Percentiles rank a stretch among this genome's conserved stretches.
These are phyloP conservation scores for Aphidius gifuensis DNA, from an alignment of 1,140 invertebrate species.

Conservation along the genomic window DNA sequence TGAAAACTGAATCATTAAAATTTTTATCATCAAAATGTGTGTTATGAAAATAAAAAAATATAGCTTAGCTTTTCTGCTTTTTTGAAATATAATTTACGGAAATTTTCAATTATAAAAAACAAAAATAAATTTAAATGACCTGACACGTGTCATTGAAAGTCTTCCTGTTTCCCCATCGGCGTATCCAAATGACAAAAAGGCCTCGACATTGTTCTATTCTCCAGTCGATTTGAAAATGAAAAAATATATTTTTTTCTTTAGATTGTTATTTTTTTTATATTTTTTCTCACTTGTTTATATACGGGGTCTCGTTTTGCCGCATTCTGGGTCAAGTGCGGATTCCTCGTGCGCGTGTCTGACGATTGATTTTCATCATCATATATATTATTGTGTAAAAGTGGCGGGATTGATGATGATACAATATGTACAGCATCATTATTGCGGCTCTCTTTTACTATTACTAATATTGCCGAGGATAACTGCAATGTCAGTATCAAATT, in stretches of 20 bases:
- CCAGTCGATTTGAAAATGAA: no score
- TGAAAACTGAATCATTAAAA: no score
- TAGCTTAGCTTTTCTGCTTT: no score
- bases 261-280: not conserved
- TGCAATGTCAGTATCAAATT: no score
- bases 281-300: not conserved
- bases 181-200: not conserved
- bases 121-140: not conserved
- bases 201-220: not conserved
- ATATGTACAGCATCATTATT: no score
- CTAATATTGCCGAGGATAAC: no score
- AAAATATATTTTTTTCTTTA: not conserved
- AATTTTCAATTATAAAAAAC: not conserved
- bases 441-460: no score
- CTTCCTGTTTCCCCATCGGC: conserved; percentile 13
- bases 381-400: not conserved
- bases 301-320: no score
- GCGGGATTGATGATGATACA: not conserved
- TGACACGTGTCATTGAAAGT: conserved; percentile 11
- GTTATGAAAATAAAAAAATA: no score
- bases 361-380: conserved; percentile 10
- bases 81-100: no score
- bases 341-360: not conserved
- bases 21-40: no score
- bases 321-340: conserved; percentile 18